A percentile compares a stretch with the other conserved stretches of the same genome.
phyloP scores from a whole-genome alignment of 2,113 vertebrate species.

The Spea bombifrons region DNA sequence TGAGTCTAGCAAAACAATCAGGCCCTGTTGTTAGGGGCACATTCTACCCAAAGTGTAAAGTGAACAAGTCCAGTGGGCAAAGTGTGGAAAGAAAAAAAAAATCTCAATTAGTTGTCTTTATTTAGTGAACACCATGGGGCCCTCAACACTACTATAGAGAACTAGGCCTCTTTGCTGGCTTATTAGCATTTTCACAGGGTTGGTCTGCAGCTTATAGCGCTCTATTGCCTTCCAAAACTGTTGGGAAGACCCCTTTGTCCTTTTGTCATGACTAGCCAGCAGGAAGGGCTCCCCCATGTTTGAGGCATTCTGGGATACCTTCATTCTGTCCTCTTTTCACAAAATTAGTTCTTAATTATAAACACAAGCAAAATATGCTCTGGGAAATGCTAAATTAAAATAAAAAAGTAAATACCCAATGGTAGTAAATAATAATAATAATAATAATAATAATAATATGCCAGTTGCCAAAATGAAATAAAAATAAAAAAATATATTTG shows the following conservation, averaged over 20 bases:
- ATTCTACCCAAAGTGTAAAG: constrained; percentile 70
- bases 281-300: constrained; percentile 68
- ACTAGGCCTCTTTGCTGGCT: constrained; percentile 71
- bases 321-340: constrained; percentile 60
- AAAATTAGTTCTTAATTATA: constrained; percentile 14
- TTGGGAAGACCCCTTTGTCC: constrained; percentile 76
- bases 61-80: constrained; percentile 72
- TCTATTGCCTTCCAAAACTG: constrained; percentile 72
- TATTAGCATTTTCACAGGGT: constrained; percentile 77
- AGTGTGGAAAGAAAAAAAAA: constrained; percentile 75
- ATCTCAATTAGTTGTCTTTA: constrained; percentile 86
- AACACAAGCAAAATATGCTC: no score
- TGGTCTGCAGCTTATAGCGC: constrained; percentile 71
- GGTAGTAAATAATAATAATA: no score
- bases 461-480: constrained; percentile 20
- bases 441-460: no score
- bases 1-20: constrained; percentile 67
- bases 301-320: constrained; percentile 72
- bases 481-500: not conserved
- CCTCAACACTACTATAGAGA: constrained; percentile 74
- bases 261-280: constrained; percentile 71
- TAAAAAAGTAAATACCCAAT: no score
- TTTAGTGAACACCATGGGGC: constrained; percentile 78
- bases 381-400: no score
- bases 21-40: constrained; percentile 69